Percentiles rank a stretch among this genome's conserved stretches.
Evolutionary conservation across 2,797 vertebrate species (phyloP).

Genomic region (Acrossocheilus wenchowensis): DNA sequence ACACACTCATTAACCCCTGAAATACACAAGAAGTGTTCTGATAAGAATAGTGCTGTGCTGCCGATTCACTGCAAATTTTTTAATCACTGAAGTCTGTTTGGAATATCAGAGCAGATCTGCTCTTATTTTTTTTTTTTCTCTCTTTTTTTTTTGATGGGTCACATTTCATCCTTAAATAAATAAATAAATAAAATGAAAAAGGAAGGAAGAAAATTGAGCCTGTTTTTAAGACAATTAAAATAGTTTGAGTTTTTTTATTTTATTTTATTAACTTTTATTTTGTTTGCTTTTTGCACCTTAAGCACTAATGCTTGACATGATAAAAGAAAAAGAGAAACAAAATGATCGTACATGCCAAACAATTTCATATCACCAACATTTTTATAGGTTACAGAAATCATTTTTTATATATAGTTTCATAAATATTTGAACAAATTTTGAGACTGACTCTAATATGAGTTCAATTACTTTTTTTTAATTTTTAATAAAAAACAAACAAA

Average conservation of each 20-base stretch:
- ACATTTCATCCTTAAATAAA: not conserved
- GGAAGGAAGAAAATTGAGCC: not conserved
- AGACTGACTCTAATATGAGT: not conserved
- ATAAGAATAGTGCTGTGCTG: not conserved
- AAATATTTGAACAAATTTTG: not conserved
- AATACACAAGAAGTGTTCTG: not conserved
- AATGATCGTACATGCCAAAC: not conserved
- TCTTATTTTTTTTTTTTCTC: too few species aligned
- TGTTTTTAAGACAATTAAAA: not conserved
- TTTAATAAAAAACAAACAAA: not conserved
- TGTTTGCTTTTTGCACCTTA: not conserved
- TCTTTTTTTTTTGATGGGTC: not conserved
- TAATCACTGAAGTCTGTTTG: too few species aligned
- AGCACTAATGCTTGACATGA: not conserved
- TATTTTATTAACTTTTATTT: not conserved
- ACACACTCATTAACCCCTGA: not conserved
- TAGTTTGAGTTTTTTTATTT: not conserved
- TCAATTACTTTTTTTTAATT: not conserved
- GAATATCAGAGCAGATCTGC: too few species aligned
- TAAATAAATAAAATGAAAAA: not conserved
- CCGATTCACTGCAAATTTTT: not conserved
- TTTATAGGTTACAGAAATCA: not conserved
- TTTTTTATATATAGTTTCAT: not conserved
- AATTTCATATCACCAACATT: not conserved
- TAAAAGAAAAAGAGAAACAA: not conserved